Base-by-base conservation (phyloP, 1,140 invertebrate genomes). In the Calliphora vicina region DNA sequence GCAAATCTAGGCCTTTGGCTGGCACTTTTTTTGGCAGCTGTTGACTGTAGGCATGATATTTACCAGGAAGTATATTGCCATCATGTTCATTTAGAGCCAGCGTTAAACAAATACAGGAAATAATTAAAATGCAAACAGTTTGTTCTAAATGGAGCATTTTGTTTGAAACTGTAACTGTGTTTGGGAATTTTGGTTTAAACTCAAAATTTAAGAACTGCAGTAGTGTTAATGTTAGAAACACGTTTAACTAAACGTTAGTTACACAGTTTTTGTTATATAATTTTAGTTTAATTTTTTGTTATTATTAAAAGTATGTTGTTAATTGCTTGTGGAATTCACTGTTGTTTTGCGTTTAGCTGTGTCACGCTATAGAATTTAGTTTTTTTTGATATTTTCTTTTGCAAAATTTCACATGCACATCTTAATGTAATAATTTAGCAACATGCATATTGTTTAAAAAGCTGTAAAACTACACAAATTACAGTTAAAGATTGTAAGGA, bases 11-110 rank as follows among this genome's bases (percentile, higher is more conserved):
- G 71, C 17, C 17, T 29, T 45, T 50, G 17, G 26, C 72, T 35
- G 76, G 67, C 84, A 89, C 85, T 81, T 87, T 87, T 85, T 89
- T 89, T 1, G 88, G 74, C 10, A 20, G 85, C 50, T 88, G 87
- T 71, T 84, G 84, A 85, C 57, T 86, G 84, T 88, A 88, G 61
- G 88, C 87, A 83, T 87, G 86, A 86, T 89, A 89, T 88, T 89
- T 88, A 84, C 88, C 88, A 25, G 88, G 88, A 86, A 89, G 88
- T 73, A 84, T 67, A 23, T 67, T 67, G 6, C n/a, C n/a, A 67
- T 23, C 23, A 23, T 12, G 25, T 72, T 20, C 5, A 2, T 84
- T 84, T 87, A 83, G 45, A 81, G 84, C 80, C 80, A 20, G 5
- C 8, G 73, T 76, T 27, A 43, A 35, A 25, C 15, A 17, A 17